Base-by-base conservation (phyloP, 1,140 invertebrate genomes). In the Ylistrum balloti region DNA sequence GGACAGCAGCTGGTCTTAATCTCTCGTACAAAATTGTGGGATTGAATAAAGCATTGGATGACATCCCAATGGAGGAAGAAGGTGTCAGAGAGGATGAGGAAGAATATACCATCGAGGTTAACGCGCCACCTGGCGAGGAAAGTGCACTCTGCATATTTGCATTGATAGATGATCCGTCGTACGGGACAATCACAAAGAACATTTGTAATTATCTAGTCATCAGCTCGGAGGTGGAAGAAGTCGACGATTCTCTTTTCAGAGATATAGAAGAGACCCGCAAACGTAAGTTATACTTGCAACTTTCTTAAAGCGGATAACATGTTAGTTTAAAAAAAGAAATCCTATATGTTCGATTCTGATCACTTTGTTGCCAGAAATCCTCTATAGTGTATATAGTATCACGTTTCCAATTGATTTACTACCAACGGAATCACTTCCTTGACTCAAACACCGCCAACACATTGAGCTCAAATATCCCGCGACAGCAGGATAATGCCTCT, bases 201-300 rank as follows among this genome's bases (percentile, higher is more conserved):
- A 88, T 93, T 10, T 93, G 93, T 86, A 93, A 93, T 85, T 93
- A 93, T 85, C 88, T 92, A 15, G 90, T 93, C 33, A 91, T 93
- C 17, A 89, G 91, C 89, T 87, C 90, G 13, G 88, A 85, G 33
- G 85, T 35, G 34, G 86, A 48, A 33, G 88, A 56, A 38, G 56
- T 88, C 7, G 89, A 86, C n/a, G 28, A 86, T 41, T 33, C 35
- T 13, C 33, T 33, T 1, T 33, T 48, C 20, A 34, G 86, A 33
- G 88, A 88, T 22, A 88, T 88, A 33, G 87, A 86, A 22, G 74
- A 74, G n/a, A 38, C 22, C 28, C 32, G 74, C 22, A 88, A 91
- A 28, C 41, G 90, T 90, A 88, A 86, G 87, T 86, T 41, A 15
- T 11, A 45, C 32, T 38, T 38, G 5, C 35, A 13, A 38, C 35